Percentiles rank a stretch among this genome's conserved stretches.
These are phyloP conservation scores for Bujurquina vittata DNA, from an alignment of 2,113 vertebrate genomes.

Conservation along the genomic window DNA sequence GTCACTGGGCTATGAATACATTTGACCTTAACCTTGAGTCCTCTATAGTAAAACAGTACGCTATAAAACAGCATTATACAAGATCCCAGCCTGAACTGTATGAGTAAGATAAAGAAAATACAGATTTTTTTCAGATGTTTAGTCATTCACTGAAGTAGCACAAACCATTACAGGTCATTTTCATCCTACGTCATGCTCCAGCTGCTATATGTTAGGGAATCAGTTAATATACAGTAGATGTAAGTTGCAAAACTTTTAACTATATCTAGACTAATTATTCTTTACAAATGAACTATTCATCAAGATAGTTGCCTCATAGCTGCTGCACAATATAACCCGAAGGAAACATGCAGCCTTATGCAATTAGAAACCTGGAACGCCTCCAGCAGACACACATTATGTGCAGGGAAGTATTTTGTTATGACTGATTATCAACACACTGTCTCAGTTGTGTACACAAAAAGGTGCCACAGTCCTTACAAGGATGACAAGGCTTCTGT, in stretches of 20 bases:
- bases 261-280: neutral
- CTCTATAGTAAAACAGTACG: slow-evolving; percentile 59
- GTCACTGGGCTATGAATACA: slow-evolving; percentile 55
- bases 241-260: neutral
- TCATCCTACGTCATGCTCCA: neutral
- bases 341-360: slow-evolving; percentile 16
- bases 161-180: slow-evolving; percentile 17
- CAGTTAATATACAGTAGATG: slow-evolving; percentile 6
- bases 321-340: slow-evolving; percentile 9
- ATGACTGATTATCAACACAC: slow-evolving; percentile 41
- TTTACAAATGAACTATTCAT: neutral
- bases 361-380: neutral
- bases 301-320: neutral
- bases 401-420: slow-evolving; percentile 33
- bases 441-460: slow-evolving; percentile 34
- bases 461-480: slow-evolving; percentile 16
- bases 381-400: slow-evolving; percentile 30
- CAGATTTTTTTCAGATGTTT: slow-evolving; percentile 9
- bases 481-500: slow-evolving; percentile 7
- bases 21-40: slow-evolving; percentile 62
- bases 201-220: neutral
- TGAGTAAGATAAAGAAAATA: slow-evolving; percentile 9
- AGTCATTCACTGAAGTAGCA: slow-evolving; percentile 38
- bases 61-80: slow-evolving; percentile 36
- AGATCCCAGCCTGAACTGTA: slow-evolving; percentile 11